Base-by-base conservation (phyloP, 2,113 vertebrate genomes). In the Sander lucioperca region DNA sequence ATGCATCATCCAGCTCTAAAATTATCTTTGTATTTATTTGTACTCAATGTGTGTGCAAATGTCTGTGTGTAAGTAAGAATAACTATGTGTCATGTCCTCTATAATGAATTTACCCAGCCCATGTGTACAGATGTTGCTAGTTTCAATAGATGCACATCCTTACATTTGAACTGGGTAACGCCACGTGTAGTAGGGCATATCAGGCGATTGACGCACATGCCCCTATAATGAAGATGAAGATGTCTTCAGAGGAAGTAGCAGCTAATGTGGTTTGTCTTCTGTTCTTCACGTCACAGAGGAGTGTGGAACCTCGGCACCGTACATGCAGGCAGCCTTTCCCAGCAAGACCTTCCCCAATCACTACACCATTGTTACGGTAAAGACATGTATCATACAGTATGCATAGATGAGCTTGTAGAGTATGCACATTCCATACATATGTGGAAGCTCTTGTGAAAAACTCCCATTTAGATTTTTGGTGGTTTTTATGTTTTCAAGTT, bases 291-390 rank as follows among this genome's bases (percentile, higher is more conserved):
- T 82, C 62, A 53, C 86, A 94, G 92, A 58, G 65, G 67, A 0
- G 1, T 96, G 96, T 82, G 95, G 95, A 3, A 94, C 94, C 0
- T 95, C 95, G 0, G 65, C 94, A 16, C 78, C 91, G 0, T 96
- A 87, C 86, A 94, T 96, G 93, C 95, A 95, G 85, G 79, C 96
- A 0, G 90, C 91, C 0, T 96, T 96, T 81, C 96, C 96, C 15
- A 96, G 90, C 61, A 96, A 94, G 88, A 96, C 95, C 0, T 96
- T 96, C 50, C 95, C 96, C 0, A 96, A 96, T 50, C 96, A 96
- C 76, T 96, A 96, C 90, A 92, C 94, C 56, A 96, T 96, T 12
- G 95, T 79, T 3, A 96, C 95, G 81, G 96, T 96, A 82, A 79
- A 45, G 11, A 27, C 4, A 6, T 33, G 7, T 6, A 43, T 43